Conservation (phyloP, 1,140 invertebrate genomes). For the Tenebrio molitor region DNA sequence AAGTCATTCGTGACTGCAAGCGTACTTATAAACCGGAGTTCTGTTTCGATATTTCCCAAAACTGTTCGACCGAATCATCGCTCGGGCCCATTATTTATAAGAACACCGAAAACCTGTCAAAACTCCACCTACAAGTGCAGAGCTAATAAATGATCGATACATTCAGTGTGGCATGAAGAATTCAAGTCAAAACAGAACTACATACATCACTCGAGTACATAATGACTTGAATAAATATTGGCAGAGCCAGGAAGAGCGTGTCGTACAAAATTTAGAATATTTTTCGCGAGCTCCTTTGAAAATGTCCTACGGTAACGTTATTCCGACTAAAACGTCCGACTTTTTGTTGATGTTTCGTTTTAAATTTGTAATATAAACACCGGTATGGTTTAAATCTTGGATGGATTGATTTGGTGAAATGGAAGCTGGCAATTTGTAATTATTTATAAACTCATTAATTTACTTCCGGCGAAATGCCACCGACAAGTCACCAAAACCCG, state of each 20-base stretch:
- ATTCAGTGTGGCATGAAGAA: too few species aligned
- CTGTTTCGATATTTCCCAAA: too few species aligned
- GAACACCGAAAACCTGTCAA: too few species aligned
- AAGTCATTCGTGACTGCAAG: slow-evolving; percentile 13
- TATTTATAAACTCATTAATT: slow-evolving; percentile 34
- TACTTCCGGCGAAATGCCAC: slow-evolving; percentile 27
- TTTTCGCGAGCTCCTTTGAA: not conserved
- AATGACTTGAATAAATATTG: slow-evolving; percentile 2
- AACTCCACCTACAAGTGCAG: not conserved
- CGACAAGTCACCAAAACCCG: slow-evolving; percentile 3
- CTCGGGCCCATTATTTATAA: too few species aligned
- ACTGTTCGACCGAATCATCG: too few species aligned
- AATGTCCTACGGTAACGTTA: too few species aligned
- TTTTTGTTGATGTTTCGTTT: too few species aligned
- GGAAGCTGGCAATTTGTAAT: slow-evolving; percentile 1
- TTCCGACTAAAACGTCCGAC: not conserved
- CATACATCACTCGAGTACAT: too few species aligned
- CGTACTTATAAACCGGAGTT: too few species aligned
- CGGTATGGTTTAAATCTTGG: slow-evolving; percentile 9
- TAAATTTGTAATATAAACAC: slow-evolving; percentile 12
- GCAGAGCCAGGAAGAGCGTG: too few species aligned
- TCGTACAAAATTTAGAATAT: not conserved
- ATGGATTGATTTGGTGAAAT: slow-evolving; percentile 9
- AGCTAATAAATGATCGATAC: not conserved
- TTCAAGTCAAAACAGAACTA: too few species aligned